Conservation (phyloP, 2,113 vertebrate genomes). For the Austrofundulus limnaeus region DNA sequence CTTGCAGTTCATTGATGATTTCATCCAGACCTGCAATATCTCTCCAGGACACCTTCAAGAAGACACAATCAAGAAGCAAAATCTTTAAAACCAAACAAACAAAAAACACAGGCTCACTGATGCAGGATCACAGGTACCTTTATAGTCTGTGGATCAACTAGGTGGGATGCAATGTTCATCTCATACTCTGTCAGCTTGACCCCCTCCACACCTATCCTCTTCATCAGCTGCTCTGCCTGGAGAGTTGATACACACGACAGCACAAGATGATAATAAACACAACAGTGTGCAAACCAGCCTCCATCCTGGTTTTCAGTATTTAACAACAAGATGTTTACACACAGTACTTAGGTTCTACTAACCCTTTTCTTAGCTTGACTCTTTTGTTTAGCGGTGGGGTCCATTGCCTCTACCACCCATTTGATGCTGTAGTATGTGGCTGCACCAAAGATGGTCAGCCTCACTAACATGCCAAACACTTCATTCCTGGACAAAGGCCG, state of each 20-base stretch:
- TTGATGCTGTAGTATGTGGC: constrained; percentile 83
- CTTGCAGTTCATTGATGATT: constrained; percentile 78
- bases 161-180: constrained; percentile 80
- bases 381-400: constrained; percentile 81
- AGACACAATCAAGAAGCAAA: not conserved
- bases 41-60: constrained; percentile 78
- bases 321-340: not conserved
- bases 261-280: not conserved
- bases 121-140: constrained; percentile 60
- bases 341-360: not conserved
- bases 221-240: constrained; percentile 82
- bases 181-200: constrained; percentile 82
- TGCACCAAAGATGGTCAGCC: constrained; percentile 80
- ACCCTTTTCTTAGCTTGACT: constrained; percentile 81
- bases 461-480: constrained; percentile 76
- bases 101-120: not conserved
- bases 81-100: not conserved
- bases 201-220: constrained; percentile 79
- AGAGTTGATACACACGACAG: constrained; percentile 11
- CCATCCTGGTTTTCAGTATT: not conserved
- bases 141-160: constrained; percentile 79
- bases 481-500: constrained; percentile 78
- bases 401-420: constrained; percentile 82
- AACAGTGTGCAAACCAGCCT: not conserved
- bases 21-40: constrained; percentile 83